A percentile compares a stretch with the other conserved stretches of the same genome.
These are phyloP conservation scores for Emydura subglobosa DNA, from an alignment of 2,113 vertebrate species.

Conservation along the genomic window DNA sequence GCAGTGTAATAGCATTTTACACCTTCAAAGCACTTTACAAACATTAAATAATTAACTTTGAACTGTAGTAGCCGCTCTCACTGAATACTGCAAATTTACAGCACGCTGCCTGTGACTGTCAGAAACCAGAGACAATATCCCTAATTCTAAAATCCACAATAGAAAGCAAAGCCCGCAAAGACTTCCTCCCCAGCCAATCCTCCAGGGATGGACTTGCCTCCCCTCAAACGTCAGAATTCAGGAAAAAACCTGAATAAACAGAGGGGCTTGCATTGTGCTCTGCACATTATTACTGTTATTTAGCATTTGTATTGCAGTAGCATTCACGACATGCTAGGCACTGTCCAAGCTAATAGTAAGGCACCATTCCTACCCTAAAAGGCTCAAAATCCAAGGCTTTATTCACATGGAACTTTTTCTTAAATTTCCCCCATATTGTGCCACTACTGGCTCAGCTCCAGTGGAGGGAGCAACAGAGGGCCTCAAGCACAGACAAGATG, in stretches of 20 bases:
- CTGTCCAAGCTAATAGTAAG: background rate
- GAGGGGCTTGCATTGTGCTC: fast-evolving
- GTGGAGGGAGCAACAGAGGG: background rate
- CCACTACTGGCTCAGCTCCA: background rate
- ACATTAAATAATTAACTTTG: background rate
- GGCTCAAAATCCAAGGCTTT: background rate
- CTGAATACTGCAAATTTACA: background rate
- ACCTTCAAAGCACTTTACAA: background rate
- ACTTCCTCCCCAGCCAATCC: fast-evolving
- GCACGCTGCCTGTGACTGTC: fast-evolving
- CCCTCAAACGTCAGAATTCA: background rate
- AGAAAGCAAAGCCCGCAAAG: background rate
- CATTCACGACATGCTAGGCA: background rate
- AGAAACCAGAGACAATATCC: background rate
- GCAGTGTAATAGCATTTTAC: background rate
- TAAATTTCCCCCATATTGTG: fast-evolving
- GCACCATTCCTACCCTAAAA: fast-evolving
- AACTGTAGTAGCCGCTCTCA: background rate
- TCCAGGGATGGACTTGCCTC: background rate
- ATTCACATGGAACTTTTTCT: background rate
- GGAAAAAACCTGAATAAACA: background rate
- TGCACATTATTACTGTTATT: fast-evolving
- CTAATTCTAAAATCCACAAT: background rate
- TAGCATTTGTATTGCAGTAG: background rate
- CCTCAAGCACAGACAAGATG: background rate